Base-by-base conservation (phyloP, 1,140 invertebrate genomes). In the Dendrolimus punctatus region DNA sequence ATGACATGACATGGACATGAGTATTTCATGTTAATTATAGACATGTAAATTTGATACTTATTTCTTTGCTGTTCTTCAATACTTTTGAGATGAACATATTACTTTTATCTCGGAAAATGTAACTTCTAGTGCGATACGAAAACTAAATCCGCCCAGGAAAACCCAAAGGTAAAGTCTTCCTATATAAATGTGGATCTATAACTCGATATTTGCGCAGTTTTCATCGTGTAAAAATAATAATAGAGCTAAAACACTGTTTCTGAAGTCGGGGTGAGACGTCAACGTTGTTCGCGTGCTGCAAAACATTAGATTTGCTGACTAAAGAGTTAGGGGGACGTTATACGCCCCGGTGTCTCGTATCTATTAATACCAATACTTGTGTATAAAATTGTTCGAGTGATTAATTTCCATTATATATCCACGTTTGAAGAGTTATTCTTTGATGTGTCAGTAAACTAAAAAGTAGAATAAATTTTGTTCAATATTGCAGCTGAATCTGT, bases 351-450 rank as follows among this genome's bases (percentile, higher is more conserved):
- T 84, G 80, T 84, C 80, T 84, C 66, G 68, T 58, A 58, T 76
- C 75, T 80, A 80, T 80, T 83, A 80, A 83, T 83, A 78, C 64
- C 68, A 61, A 68, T 78, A 69, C 78, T 78, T 77, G 73, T 73
- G 68, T 68, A 54, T 63, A 80, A 23, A 23, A 23, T 23, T 23
- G 23, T 23, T 23, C 23, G 23, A 23, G 3, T 23, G 3, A 78
- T 76, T 80, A 80, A 73, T 78, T 74, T 75, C 56, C 57, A 59
- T 57, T 51, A 52, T 23, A 57, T 58, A 60, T 3, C 23, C 23
- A 23, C 23, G 1, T 23, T 1, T 23, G 23, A 23, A 23, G 23
- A 23, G 23, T 23, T 23, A 23, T 23, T 23, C 23, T 23, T 23
- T 23, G 23, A 23, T 23, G 23, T 23, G 23, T 1, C 23, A 23